A percentile compares a stretch with the other conserved stretches of the same genome.
Evolutionary conservation across 1,140 invertebrate species (phyloP).

Genomic region (Scaptomyza graminum): DNA sequence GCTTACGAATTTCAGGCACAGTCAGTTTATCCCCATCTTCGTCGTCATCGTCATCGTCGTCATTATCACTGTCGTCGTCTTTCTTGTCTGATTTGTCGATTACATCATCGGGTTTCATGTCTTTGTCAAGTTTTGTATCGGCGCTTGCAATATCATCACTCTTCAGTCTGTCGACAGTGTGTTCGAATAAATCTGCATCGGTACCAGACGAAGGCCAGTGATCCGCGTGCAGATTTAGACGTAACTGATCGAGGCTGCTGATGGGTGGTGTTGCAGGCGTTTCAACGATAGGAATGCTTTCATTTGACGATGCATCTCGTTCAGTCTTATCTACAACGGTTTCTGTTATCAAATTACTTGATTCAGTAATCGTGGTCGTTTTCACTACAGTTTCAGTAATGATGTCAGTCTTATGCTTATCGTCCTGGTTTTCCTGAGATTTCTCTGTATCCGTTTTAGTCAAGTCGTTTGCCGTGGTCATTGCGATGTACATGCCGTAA

Average conservation of each 20-base stretch:
- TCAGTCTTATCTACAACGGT: constrained; percentile 79
- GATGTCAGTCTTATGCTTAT: constrained; percentile 78
- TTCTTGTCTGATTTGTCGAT: constrained; percentile 51
- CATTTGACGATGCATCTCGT: constrained; percentile 66
- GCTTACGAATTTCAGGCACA: constrained; percentile 81
- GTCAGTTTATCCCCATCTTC: constrained; percentile 79
- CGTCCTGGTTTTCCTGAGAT: constrained; percentile 75
- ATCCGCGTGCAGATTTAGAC: constrained; percentile 70
- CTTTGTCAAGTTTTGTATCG: constrained; percentile 64
- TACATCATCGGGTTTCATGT: constrained; percentile 70
- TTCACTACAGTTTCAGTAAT: constrained; percentile 80
- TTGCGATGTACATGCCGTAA: constrained; percentile 43
- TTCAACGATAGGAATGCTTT: constrained; percentile 74
- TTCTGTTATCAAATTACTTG: constrained; percentile 57
- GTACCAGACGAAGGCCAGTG: constrained; percentile 53
- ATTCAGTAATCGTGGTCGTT: constrained; percentile 71
- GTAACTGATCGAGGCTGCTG: constrained; percentile 58
- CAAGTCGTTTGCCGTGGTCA: constrained; percentile 31
- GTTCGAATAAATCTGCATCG: constrained; percentile 48
- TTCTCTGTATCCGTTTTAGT: constrained; percentile 40
- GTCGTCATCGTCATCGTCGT: constrained; percentile 72
- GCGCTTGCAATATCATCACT: constrained; percentile 43
- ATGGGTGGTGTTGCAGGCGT: constrained; percentile 26
- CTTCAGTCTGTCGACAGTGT: constrained; percentile 50
- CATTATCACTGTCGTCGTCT: constrained; percentile 83